Evolutionary conservation across 2,888 invertebrate genomes (phyloP).

Genomic region (Pseudolycoriella hygida): DNA sequence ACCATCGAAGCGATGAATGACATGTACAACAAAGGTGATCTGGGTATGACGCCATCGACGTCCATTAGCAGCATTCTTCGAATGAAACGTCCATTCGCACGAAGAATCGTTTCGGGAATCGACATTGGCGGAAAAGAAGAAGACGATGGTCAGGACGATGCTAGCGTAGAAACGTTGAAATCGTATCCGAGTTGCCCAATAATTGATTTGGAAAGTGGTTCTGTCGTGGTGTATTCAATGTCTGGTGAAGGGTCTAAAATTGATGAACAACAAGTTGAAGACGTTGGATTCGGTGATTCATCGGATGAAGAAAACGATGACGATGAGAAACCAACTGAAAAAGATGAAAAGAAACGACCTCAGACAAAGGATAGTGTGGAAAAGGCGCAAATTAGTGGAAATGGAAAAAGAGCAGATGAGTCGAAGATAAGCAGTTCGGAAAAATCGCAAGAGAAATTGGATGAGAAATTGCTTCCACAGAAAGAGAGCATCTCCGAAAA

Average conservation of each 20-base stretch:
- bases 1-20: constrained; percentile 30
- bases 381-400: too few relatives aligned
- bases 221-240: constrained; percentile 21
- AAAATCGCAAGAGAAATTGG: too few relatives aligned
- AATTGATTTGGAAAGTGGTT: constrained; percentile 17
- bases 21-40: constrained; percentile 43
- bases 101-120: neutral
- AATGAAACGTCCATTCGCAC: neutral
- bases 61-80: neutral
- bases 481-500: too few relatives aligned
- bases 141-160: constrained; percentile 14
- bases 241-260: constrained; percentile 13
- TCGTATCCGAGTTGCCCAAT: neutral
- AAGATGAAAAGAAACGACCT: neutral
- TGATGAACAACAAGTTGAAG: neutral
- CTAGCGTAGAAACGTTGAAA: neutral
- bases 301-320: neutral
- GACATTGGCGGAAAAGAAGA: neutral
- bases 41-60: constrained; percentile 44
- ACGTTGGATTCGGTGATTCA: neutral
- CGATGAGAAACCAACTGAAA: neutral
- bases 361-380: neutral
- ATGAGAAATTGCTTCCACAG: too few relatives aligned
- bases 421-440: too few relatives aligned
- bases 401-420: too few relatives aligned